These are phyloP conservation scores for Ctenopoma kingsleyae DNA, from an alignment of 2,797 vertebrate species.

Conservation along the genomic window DNA sequence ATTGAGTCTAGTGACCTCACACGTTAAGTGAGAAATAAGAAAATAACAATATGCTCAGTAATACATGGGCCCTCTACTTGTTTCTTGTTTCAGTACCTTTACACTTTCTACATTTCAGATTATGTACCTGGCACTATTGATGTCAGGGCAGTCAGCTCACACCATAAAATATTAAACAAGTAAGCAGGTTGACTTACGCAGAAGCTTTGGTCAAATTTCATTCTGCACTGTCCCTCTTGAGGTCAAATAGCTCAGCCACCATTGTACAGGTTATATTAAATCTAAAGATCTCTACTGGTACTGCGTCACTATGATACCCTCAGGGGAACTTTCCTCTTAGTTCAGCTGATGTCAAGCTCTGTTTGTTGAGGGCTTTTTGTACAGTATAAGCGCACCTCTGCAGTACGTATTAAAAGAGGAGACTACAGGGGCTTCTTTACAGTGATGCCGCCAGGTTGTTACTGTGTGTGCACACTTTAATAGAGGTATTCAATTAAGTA, in stretches of 20 bases:
- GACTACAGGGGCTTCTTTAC: background rate
- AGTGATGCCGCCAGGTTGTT: background rate
- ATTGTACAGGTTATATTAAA: background rate
- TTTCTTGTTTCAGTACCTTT: background rate
- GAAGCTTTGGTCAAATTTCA: constrained; percentile 1
- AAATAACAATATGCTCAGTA: background rate
- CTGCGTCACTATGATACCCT: background rate
- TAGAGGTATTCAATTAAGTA: background rate
- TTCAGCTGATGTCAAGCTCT: constrained; percentile 27
- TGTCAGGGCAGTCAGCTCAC: constrained; percentile 1
- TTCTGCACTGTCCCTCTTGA: constrained; percentile 3
- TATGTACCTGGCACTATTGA: background rate
- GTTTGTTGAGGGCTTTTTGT: background rate
- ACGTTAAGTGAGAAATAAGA: background rate
- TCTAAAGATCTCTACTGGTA: constrained; percentile 5
- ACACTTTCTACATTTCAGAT: constrained; percentile 8
- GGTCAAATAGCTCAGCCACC: background rate
- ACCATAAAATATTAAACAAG: constrained; percentile 46
- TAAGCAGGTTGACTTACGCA: constrained; percentile 14
- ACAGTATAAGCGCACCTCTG: background rate
- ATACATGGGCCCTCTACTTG: background rate
- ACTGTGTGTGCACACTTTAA: background rate
- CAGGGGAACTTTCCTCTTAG: background rate
- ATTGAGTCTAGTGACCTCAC: background rate
- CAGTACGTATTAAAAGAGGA: background rate